Conservation (phyloP, 1,140 invertebrate species). For the Drosophila azteca region DNA sequence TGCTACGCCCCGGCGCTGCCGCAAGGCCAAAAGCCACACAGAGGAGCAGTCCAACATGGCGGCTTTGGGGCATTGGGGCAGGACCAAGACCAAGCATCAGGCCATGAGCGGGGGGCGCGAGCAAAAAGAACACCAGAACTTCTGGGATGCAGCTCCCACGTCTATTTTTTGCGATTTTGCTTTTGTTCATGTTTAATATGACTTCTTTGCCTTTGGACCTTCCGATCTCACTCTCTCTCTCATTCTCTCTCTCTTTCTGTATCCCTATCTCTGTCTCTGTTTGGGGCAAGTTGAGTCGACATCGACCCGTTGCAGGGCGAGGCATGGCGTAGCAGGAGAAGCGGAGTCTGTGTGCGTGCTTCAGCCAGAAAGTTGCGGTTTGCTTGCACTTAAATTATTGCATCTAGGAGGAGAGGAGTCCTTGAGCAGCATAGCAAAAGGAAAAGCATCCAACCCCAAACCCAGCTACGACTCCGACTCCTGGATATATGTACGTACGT, state of each 20-base stretch:
- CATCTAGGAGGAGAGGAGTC: constrained; percentile 52
- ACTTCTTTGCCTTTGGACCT: constrained; percentile 55
- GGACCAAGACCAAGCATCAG: background rate
- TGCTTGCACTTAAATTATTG: constrained; percentile 79
- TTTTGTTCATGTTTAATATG: constrained; percentile 78
- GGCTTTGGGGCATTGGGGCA: constrained; percentile 48
- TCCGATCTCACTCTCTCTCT: background rate
- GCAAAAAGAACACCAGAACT: constrained; percentile 10
- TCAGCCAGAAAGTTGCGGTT: constrained; percentile 73
- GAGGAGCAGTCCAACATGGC: constrained; percentile 2
- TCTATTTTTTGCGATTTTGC: constrained; percentile 41
- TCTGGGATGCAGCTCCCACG: constrained; percentile 55
- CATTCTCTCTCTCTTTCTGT: background rate
- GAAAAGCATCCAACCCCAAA: constrained; percentile 22
- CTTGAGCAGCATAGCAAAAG: constrained; percentile 45
- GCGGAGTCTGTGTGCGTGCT: constrained; percentile 41
- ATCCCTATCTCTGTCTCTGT: background rate
- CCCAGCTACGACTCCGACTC: constrained; percentile 1
- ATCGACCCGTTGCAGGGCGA: constrained; percentile 18
- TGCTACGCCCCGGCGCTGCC: constrained; percentile 39
- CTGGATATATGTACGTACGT: constrained; percentile 1
- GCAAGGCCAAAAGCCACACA: constrained; percentile 56
- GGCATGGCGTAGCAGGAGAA: background rate
- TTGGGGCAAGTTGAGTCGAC: constrained; percentile 19
- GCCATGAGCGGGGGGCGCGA: constrained; percentile 1